Base-by-base conservation (phyloP, 2,888 invertebrate species). In the Eulithis testata region DNA sequence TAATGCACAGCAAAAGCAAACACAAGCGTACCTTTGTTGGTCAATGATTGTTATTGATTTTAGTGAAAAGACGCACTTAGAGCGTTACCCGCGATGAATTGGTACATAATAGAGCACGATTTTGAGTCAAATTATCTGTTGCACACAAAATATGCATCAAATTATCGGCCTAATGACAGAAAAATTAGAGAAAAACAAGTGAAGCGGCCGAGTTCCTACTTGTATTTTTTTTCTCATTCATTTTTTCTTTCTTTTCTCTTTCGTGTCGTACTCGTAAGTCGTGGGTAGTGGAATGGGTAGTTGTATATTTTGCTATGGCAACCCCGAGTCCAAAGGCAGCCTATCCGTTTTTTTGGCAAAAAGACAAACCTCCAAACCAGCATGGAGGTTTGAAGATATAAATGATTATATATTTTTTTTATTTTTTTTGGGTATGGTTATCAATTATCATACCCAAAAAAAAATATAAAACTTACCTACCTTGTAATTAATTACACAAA, bases 21-120 rank as follows among this genome's bases (percentile, higher is more conserved):
- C 91, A 93, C 87, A 90, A 93, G 93, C 93, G 92, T 93, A 93
- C 93, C 93, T 93, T 93, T 93, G 93, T 93, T 93, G 89, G 88
- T 88, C 89, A 88, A 87, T 87, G 91, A 90, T 90, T 91, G 88
- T 88, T 93, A 93, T 93, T 89, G 93, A 93, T 93, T 93, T 93
- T 93, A 93, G 88, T 89, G 86, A 85, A 85, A 87, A 88, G 83
- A 88, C 86, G 85, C 88, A 92, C 91, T 87, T 84, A 83, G 82
- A 87, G 84, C 85, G 85, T 88, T 86, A 82, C 83, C 84, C 73
- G 80, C 83, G 75, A 82, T 87, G 82, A 84, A 84, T 86, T 87
- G 86, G 87, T 85, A 88, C 93, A 92, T 93, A 92, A 88, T 93
- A 89, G 76, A 81, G 82, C 84, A 88, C 87, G 83, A 80, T 86